phyloP scores from a whole-genome alignment of 2,113 vertebrate species.

The Dipodomys ordii region DNA sequence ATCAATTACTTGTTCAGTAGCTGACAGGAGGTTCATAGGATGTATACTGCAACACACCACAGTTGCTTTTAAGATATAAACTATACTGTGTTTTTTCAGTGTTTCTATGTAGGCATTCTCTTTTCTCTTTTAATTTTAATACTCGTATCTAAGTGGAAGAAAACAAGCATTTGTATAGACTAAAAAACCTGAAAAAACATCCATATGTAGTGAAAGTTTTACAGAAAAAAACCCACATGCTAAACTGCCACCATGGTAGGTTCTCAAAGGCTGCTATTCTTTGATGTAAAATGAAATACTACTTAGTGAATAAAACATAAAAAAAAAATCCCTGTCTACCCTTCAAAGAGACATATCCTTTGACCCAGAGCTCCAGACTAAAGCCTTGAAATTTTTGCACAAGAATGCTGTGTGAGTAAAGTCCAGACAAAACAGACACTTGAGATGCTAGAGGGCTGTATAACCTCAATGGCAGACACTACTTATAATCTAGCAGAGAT shows the following conservation, averaged over 20 bases:
- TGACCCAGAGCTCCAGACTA: slow-evolving; percentile 91
- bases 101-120: slow-evolving; percentile 42
- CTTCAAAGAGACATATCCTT: slow-evolving; percentile 93
- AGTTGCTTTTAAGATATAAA: slow-evolving; percentile 62
- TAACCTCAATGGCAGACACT: slow-evolving; percentile 85
- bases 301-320: slow-evolving; percentile 90
- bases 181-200: slow-evolving; percentile 73
- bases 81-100: neutral
- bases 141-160: slow-evolving; percentile 29
- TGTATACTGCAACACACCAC: neutral
- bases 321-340: slow-evolving; percentile 86
- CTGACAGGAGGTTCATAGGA: slow-evolving; percentile 11
- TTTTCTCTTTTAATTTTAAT: slow-evolving; percentile 49
- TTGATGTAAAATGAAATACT: slow-evolving; percentile 92
- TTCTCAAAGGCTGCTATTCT: slow-evolving; percentile 88
- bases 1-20: slow-evolving; percentile 6
- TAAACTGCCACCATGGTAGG: slow-evolving; percentile 82
- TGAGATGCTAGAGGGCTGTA: slow-evolving; percentile 88
- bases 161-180: slow-evolving; percentile 63
- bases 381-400: slow-evolving; percentile 89
- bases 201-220: slow-evolving; percentile 79
- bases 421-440: slow-evolving; percentile 97
- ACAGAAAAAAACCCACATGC: slow-evolving; percentile 70
- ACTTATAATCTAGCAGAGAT: slow-evolving; percentile 82
- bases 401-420: slow-evolving; percentile 87